Conservation (phyloP, 2,797 vertebrate genomes). For the Pipistrellus pygmaeus region DNA sequence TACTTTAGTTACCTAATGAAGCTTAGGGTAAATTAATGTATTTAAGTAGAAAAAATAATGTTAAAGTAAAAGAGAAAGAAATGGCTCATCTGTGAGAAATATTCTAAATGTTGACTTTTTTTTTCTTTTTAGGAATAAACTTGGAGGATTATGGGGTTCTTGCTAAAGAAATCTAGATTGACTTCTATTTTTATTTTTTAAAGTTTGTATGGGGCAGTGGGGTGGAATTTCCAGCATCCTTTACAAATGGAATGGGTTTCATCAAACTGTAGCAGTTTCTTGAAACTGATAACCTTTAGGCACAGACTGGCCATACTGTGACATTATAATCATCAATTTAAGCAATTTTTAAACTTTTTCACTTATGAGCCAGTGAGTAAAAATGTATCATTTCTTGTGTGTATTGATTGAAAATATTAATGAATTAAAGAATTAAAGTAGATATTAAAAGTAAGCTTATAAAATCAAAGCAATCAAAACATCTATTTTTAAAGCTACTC, state of each 20-base stretch:
- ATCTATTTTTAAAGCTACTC: background rate
- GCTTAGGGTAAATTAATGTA: background rate
- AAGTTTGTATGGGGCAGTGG: accelerated
- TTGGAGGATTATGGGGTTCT: background rate
- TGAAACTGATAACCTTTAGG: background rate
- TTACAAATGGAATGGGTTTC: background rate
- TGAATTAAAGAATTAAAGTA: background rate
- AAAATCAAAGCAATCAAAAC: background rate
- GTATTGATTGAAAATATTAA: background rate
- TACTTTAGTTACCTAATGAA: background rate
- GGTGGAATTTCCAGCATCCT: no score
- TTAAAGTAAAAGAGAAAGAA: background rate
- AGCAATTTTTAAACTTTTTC: background rate
- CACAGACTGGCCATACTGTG: background rate
- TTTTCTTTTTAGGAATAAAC: background rate
- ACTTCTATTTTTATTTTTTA: background rate
- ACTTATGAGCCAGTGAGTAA: background rate
- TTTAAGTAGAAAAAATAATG: background rate
- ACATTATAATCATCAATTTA: background rate
- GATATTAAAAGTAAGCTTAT: background rate
- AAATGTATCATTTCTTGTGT: background rate
- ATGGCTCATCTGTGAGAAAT: background rate
- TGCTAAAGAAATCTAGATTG: background rate
- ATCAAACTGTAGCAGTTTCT: background rate
- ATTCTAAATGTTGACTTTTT: background rate